Evolutionary conservation across 2,113 vertebrate genomes (phyloP), one percentile per base, ranked within the genome.

Genomic region (Python bivittatus): DNA sequence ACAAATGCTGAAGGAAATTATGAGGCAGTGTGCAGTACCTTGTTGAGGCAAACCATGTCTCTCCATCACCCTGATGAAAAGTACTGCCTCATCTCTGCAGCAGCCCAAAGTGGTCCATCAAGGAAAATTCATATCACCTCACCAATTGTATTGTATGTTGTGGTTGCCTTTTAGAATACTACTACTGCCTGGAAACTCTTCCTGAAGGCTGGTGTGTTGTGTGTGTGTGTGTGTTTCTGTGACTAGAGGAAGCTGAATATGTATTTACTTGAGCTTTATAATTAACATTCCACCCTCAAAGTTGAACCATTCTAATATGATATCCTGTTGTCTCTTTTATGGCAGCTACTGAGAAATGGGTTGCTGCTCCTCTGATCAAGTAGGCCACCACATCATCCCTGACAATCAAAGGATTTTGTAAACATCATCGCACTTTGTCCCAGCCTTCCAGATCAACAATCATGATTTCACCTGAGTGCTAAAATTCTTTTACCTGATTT

Each of bases 391-490:
- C 91, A 96, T 95, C 91, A 93, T 96, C 84, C 53, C 27, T 29
- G 10, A 86, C 79, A 95, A 95, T 94, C 94, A 96, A 92, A 96
- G 89, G 88, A 93, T 58, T 94, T 95, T 95, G 61, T 94, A 96
- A 97, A 97, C 97, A 95, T 96, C 97, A 96, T 64, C 93, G 95
- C 93, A 93, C 93, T 96, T 94, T 72, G 64, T 72, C 64, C n/a
- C n/a, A 72, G 64, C 5, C 64, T 72, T 72, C n/a, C n/a, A 72
- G n/a, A 29, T 72, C 64, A 33, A 33, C 13, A 72, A 72, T 17
- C n/a, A 72, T 33, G 64, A 72, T 72, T 72, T 72, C 64, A 33
- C n/a, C 13, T 72, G 13, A 72, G n/a, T 72, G 13, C n/a, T 33
- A 72, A 33, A 72, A 33, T 72, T 72, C n/a, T 72, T 33, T 33